Conservation (phyloP, 2,797 vertebrate genomes). For the Crenuchus spilurus region DNA sequence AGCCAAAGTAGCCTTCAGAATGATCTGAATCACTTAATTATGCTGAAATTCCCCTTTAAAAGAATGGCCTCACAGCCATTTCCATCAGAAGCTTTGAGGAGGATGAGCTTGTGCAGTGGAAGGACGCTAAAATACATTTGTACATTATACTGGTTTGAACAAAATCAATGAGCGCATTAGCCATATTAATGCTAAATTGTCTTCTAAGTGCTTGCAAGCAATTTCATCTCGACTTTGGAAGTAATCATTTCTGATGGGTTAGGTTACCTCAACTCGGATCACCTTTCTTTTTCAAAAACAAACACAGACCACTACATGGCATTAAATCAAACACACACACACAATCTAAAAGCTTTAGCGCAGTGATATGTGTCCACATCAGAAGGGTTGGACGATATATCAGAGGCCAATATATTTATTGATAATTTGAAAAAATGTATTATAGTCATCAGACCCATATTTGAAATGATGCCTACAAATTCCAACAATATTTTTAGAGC, state of each 20-base stretch:
- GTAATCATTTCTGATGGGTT: neutral
- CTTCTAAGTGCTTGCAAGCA: neutral
- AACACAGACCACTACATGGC: too few relatives aligned
- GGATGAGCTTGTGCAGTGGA: neutral
- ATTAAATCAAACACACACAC: neutral
- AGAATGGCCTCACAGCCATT: too few relatives aligned
- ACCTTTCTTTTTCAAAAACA: too few relatives aligned
- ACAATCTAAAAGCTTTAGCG: neutral
- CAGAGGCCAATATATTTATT: too few relatives aligned
- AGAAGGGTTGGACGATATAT: too few relatives aligned
- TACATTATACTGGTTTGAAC: neutral
- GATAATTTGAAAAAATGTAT: too few relatives aligned
- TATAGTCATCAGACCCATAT: too few relatives aligned
- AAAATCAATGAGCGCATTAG: neutral
- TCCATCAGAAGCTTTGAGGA: neutral
- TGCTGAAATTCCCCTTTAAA: too few relatives aligned
- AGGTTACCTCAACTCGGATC: neutral
- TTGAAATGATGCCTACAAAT: too few relatives aligned
- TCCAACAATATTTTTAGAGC: too few relatives aligned
- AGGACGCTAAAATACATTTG: neutral
- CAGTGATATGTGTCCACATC: constrained; percentile 25
- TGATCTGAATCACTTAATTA: too few relatives aligned
- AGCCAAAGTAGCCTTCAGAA: too few relatives aligned
- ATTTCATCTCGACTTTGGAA: neutral
- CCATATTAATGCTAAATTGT: neutral